phyloP scores from a whole-genome alignment of 2,888 invertebrate genomes.

The Chirona hameri region DNA sequence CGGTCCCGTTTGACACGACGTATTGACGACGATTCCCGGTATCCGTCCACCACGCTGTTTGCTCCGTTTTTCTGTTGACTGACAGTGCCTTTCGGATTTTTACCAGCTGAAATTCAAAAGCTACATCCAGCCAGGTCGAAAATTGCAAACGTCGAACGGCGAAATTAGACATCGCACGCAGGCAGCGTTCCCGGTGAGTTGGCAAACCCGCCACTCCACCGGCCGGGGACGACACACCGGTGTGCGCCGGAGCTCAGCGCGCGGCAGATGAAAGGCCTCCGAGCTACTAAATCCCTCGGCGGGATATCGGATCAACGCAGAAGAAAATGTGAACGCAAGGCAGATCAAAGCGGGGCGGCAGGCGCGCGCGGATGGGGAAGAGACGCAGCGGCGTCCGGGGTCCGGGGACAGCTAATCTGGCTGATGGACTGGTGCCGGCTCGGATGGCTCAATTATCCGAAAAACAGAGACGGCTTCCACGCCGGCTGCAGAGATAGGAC shows the following conservation, averaged over 20 bases:
- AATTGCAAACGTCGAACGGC: not conserved
- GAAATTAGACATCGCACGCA: slow-evolving; percentile 1
- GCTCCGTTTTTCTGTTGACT: not conserved
- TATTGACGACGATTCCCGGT: not conserved
- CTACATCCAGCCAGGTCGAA: not conserved
- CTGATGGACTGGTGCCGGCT: no score
- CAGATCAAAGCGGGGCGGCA: not conserved
- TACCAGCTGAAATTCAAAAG: not conserved
- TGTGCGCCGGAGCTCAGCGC: no score
- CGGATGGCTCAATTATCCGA: no score
- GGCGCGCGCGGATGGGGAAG: not conserved
- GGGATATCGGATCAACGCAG: not conserved
- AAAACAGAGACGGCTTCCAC: no score
- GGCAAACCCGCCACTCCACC: no score
- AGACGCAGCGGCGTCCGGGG: not conserved
- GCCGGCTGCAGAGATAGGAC: no score
- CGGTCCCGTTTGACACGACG: not conserved
- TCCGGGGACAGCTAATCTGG: no score
- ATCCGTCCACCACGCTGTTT: not conserved
- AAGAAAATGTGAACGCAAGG: not conserved
- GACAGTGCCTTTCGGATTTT: not conserved
- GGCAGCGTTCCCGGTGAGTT: not conserved
- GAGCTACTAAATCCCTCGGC: not conserved
- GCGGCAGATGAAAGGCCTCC: not conserved
- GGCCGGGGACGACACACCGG: no score